A percentile compares a stretch with the other conserved stretches of the same genome.
Conservation (phyloP, 2,888 invertebrate species). For the Noctua fimbriata region DNA sequence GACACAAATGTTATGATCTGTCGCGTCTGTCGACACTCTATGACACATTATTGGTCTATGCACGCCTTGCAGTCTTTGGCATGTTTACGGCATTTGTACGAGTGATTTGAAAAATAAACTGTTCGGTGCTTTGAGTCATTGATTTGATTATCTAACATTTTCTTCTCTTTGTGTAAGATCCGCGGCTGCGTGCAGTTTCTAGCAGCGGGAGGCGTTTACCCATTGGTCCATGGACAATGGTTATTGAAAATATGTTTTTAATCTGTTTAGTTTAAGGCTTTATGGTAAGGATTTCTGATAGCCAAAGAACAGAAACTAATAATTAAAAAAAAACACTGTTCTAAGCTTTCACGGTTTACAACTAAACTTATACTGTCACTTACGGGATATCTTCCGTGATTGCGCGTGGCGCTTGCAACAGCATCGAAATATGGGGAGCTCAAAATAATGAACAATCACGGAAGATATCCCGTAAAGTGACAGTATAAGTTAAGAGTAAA, state of each 20-base stretch:
- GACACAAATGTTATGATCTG: conserved; percentile 25
- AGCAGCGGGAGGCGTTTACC: not conserved
- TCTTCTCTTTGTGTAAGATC: not conserved
- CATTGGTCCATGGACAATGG: not conserved
- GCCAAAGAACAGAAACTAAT: not conserved
- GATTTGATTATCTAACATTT: not conserved
- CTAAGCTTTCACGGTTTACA: too few species aligned
- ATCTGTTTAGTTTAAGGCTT: not conserved
- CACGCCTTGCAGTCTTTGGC: conserved; percentile 55
- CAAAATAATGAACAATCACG: too few species aligned
- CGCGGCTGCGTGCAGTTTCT: not conserved
- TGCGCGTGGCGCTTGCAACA: too few species aligned
- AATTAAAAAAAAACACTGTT: too few species aligned
- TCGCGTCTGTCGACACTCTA: conserved; percentile 49
- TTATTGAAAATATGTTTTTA: not conserved
- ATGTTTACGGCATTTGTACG: conserved; percentile 9
- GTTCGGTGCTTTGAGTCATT: not conserved
- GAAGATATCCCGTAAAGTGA: too few species aligned
- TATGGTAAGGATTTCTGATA: not conserved
- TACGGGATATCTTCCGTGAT: too few species aligned
- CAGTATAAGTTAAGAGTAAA: too few species aligned
- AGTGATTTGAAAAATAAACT: conserved; percentile 27
- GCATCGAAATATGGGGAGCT: too few species aligned
- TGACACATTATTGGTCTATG: conserved; percentile 53
- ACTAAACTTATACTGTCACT: too few species aligned